Evolutionary conservation across 1,140 invertebrate species (phyloP), one percentile per base, ranked within the genome.

Genomic region (Gyrodactylus salaris): DNA sequence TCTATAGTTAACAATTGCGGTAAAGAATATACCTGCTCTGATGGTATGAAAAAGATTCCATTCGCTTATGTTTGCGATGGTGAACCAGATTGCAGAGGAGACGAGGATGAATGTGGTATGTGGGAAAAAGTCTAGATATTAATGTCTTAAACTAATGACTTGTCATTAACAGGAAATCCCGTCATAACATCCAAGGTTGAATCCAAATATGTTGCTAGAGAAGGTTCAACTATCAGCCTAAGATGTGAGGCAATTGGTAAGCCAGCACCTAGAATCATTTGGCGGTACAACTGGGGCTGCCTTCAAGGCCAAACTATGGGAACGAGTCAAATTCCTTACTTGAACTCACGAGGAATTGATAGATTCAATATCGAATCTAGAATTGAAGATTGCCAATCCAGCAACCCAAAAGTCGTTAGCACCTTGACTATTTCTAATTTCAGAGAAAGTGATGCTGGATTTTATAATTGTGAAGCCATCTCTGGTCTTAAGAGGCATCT

Each of bases 221-320:
- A 19, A 1, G 70, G 70, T 20, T 24, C 7, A 7, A 71, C 70
- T 24, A 25, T 71, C 1, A 25, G 1, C 2, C 21, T 71, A 20
- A 25, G 1, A 25, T 71, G 70, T 71, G 24, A 25, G n/a, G 70
- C n/a, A 25, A 2, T n/a, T 1, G 70, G 70, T 24, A 7, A 25
- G 21, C 70, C 70, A 25, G 7, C 25, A 71, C 70, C 70, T 25
- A 24, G 20, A 25, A 25, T 71, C 26, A 20, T 25, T 25, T 71
- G 70, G 70, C 25, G 70, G 25, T 71, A 24, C 25, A 71, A 71
- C 70, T 71, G 70, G 70, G 70, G 70, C 1, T 71, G 70, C 70
- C 21, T 71, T 22, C 20, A 25, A 1, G 70, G 34, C 34, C 34
- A 54, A 54, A 54, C 7, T 7, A 7, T 16, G 34, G 34, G 34